Conservation (phyloP, 1,140 invertebrate genomes). For the Scaptomyza montana region DNA sequence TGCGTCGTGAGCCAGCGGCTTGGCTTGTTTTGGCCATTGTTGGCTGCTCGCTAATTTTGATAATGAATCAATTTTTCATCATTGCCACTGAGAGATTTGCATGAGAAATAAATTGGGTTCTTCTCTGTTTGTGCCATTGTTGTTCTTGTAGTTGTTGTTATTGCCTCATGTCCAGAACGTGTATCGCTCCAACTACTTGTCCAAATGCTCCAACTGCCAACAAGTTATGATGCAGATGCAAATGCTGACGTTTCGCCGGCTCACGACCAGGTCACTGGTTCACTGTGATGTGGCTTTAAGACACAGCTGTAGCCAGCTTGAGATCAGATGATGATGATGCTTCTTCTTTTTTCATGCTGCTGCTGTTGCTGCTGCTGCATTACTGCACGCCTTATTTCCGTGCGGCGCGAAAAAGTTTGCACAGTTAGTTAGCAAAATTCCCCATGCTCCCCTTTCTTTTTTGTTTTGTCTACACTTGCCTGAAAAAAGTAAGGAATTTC, state of each 20-base stretch:
- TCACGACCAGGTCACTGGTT: constrained; percentile 82
- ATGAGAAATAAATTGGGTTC: constrained; percentile 75
- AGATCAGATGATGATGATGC: constrained; percentile 21
- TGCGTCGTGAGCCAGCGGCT: constrained; percentile 70
- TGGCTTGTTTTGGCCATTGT: constrained; percentile 73
- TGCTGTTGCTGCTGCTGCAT: constrained; percentile 36
- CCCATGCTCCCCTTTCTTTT: constrained; percentile 2
- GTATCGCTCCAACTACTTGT: background rate
- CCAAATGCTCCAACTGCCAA: constrained; percentile 21
- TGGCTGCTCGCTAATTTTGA: constrained; percentile 78
- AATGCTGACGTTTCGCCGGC: constrained; percentile 35
- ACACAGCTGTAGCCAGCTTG: constrained; percentile 50
- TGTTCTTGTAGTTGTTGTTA: background rate
- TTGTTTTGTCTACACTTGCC: background rate
- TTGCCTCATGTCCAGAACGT: constrained; percentile 41
- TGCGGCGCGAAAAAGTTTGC: constrained; percentile 76
- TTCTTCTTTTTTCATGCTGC: constrained; percentile 5
- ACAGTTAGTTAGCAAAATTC: constrained; percentile 53
- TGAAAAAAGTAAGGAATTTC: background rate
- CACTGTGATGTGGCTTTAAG: constrained; percentile 51
- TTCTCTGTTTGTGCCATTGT: background rate
- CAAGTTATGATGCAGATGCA: constrained; percentile 65
- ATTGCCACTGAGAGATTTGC: constrained; percentile 63
- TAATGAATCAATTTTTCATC: constrained; percentile 82
- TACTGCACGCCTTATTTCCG: constrained; percentile 79